phyloP scores from a whole-genome alignment of 2,797 vertebrate species.

The Ciconia nigra region DNA sequence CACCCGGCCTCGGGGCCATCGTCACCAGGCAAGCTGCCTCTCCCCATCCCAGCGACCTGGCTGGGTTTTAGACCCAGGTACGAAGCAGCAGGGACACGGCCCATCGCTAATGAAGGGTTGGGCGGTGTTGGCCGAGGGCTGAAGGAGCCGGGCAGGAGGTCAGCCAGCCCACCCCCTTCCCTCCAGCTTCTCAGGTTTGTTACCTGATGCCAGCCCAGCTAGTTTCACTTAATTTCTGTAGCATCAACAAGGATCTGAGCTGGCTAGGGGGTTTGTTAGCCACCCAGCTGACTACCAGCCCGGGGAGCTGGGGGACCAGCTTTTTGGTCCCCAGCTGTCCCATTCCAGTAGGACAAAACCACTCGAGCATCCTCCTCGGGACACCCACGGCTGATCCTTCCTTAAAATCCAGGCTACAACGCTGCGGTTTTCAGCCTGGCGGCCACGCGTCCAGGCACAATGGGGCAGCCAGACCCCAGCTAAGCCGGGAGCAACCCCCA shows the following conservation, averaged over 20 bases:
- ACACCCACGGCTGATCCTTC: not conserved
- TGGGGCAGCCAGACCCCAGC: fast-evolving
- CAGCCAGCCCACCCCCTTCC: not conserved
- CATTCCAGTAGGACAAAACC: not conserved
- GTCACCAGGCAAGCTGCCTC: not conserved
- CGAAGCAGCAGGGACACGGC: not conserved
- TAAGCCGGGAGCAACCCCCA: not conserved
- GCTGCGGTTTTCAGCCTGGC: fast-evolving
- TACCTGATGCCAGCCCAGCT: not conserved
- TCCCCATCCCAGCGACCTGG: not conserved
- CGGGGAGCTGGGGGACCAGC: not conserved
- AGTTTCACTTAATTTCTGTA: not conserved
- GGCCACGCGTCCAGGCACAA: not conserved
- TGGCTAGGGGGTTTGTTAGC: not conserved
- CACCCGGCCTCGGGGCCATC: not conserved
- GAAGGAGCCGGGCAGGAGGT: not conserved
- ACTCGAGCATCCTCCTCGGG: not conserved
- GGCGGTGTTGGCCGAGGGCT: not conserved
- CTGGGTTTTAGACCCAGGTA: not conserved
- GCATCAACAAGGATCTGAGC: not conserved
- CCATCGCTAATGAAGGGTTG: fast-evolving
- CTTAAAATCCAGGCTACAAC: not conserved
- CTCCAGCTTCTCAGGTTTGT: not conserved
- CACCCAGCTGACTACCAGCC: not conserved
- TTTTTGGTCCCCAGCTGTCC: not conserved